Conservation (phyloP, 1,140 invertebrate species). For the Cyclina sinensis region DNA sequence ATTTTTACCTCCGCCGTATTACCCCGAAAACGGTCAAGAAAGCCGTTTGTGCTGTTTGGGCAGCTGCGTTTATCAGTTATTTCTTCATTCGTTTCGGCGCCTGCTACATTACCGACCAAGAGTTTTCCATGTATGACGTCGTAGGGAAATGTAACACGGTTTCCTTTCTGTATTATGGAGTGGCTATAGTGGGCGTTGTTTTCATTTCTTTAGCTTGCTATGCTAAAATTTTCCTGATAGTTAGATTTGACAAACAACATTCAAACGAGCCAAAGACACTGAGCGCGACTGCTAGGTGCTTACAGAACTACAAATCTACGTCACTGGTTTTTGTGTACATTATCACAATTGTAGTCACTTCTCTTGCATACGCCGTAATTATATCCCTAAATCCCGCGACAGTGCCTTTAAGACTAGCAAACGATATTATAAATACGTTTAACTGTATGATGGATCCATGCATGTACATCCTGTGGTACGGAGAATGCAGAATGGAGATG, state of each 20-base stretch:
- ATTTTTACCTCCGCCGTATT: slow-evolving; percentile 13
- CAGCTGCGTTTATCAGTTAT: background rate
- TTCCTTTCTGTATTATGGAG: background rate
- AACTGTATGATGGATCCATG: slow-evolving; percentile 30
- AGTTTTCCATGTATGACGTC: background rate
- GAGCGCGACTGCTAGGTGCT: background rate
- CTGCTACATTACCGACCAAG: background rate
- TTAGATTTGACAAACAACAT: background rate
- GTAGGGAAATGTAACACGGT: background rate
- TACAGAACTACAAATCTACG: slow-evolving; percentile 19
- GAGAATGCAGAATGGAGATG: slow-evolving; percentile 40
- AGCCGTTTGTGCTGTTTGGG: background rate
- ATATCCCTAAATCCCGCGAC: background rate
- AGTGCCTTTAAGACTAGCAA: background rate
- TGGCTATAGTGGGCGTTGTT: background rate
- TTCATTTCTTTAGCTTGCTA: background rate
- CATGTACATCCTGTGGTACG: slow-evolving; percentile 29
- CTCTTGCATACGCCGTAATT: background rate
- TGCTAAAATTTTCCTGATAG: slow-evolving; percentile 15
- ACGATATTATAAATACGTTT: background rate
- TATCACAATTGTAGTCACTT: background rate
- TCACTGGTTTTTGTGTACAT: slow-evolving; percentile 14
- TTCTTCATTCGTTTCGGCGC: background rate
- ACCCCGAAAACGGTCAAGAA: background rate
- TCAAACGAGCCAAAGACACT: background rate